Base-by-base conservation (phyloP, 2,888 invertebrate species). In the Leuctra nigra region DNA sequence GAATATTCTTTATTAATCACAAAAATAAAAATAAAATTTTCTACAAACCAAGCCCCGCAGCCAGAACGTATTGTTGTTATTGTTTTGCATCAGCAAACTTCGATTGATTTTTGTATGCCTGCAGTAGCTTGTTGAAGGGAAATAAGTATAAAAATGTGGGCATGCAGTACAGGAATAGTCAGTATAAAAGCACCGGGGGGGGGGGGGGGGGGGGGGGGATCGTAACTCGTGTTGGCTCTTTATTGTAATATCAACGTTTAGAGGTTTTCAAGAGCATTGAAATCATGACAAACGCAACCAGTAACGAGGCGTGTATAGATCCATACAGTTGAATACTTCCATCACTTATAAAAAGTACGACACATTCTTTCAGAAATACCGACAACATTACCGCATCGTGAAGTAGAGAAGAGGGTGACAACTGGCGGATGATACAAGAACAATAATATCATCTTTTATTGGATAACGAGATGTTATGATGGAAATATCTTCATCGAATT, bases 271-370 rank as follows among this genome's bases (percentile, higher is more conserved):
- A 50, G 50, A 50, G 50, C 50, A 35, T 50, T 50, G 22, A 50
- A 50, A 50, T 50, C 2, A 50, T 20, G 6, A 50, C 35, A 50
- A 35, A 50, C 33, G 20, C 29, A 35, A 50, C 50, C 50, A 50
- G 50, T 50, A 50, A 35, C 16, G 35, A 50, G 50, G 50, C 50
- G 50, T 50, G 50, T 35, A 50, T 50, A 20, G 4, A n/a, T n/a
- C n/a, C 3, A 35, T 50, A 7, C 35, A 35, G 33, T 18, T 50
- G 50, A 50, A 50, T 50, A 33, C 33, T 14, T 16, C 44, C 11
- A 50, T 50, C 41, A 41, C 14, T 16, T 41, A 41, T 20, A 41
- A 11, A 41, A 16, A 41, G 18, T 29, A 14, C 20, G 20, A 14
- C 41, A 20, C 14, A 41, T n/a, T 18, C 14, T 41, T 3, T 16